Conservation (phyloP, 1,140 invertebrate species). For the Zaprionus camerounensis region DNA sequence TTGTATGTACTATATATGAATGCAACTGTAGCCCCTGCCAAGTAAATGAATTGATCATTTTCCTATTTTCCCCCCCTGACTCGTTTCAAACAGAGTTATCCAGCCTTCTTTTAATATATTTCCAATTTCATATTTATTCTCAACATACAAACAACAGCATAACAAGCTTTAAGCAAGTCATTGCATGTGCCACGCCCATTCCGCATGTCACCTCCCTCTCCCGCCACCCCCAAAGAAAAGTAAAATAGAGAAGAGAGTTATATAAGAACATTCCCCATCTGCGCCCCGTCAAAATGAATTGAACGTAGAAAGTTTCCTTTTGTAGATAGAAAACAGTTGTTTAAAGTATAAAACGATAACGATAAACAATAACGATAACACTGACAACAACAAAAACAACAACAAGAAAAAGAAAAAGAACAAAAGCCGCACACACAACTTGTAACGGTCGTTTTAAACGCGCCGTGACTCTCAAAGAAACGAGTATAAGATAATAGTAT, state of each 20-base stretch:
- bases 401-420: conserved; percentile 22
- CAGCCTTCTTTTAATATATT: conserved; percentile 1
- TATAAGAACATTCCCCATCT: conserved; percentile 58
- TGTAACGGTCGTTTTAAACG: conserved; percentile 74
- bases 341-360: conserved; percentile 41
- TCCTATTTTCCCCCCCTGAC: conserved; percentile 16
- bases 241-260: conserved; percentile 4
- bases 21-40: conserved; percentile 79
- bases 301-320: conserved; percentile 68
- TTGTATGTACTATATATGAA: conserved; percentile 66
- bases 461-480: conserved; percentile 63
- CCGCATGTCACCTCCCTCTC: conserved; percentile 62
- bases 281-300: conserved; percentile 53
- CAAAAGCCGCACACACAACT: conserved; percentile 52
- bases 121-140: conserved; percentile 30
- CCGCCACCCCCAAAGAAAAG: neutral
- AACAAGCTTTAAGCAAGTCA: conserved; percentile 77
- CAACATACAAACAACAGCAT: conserved; percentile 22
- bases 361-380: conserved; percentile 49
- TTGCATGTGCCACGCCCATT: conserved; percentile 77
- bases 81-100: no score
- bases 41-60: conserved; percentile 27
- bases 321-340: conserved; percentile 78
- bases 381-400: conserved; percentile 2
- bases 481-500: conserved; percentile 68